phyloP scores from a whole-genome alignment of 1,140 invertebrate species.

The Rhagoletis pomonella region DNA sequence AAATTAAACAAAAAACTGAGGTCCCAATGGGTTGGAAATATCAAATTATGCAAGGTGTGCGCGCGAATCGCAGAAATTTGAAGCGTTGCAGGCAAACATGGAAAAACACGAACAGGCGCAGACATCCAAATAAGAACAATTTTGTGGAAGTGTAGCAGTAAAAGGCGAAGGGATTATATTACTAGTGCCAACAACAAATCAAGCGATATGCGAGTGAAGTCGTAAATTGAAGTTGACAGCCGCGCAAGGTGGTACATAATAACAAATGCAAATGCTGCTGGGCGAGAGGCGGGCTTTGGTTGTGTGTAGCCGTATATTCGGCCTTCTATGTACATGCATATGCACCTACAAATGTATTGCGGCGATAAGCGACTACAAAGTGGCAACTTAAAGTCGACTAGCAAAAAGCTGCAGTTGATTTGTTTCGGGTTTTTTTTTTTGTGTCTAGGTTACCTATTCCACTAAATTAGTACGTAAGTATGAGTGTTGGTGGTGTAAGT shows the following conservation, averaged over 20 bases:
- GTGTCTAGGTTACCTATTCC: not conserved
- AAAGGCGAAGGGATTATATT: not conserved
- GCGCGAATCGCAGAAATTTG: not conserved
- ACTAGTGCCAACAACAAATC: not conserved
- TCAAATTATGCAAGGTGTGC: slow-evolving; percentile 30
- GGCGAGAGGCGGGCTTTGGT: not conserved
- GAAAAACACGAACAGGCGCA: not conserved
- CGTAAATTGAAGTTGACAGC: slow-evolving; percentile 42
- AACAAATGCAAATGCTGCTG: not conserved
- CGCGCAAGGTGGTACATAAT: not conserved
- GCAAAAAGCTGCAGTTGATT: not conserved
- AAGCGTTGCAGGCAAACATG: not conserved
- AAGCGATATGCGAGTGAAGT: not conserved
- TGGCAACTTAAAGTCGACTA: not conserved
- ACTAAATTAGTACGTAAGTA: not conserved
- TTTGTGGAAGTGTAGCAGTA: not conserved
- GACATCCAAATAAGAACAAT: not conserved
- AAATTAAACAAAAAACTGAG: not conserved
- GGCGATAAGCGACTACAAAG: slow-evolving; percentile 17
- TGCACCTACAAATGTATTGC: not conserved
- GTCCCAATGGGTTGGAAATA: not conserved
- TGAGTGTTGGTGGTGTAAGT: not conserved
- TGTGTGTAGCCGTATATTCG: not conserved
- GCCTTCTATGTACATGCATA: no score
- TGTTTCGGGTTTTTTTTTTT: not conserved